Percentiles rank a stretch among this genome's conserved stretches.
These are phyloP conservation scores for Dryococelus australis DNA, from an alignment of 2,888 invertebrate genomes.

Conservation along the genomic window DNA sequence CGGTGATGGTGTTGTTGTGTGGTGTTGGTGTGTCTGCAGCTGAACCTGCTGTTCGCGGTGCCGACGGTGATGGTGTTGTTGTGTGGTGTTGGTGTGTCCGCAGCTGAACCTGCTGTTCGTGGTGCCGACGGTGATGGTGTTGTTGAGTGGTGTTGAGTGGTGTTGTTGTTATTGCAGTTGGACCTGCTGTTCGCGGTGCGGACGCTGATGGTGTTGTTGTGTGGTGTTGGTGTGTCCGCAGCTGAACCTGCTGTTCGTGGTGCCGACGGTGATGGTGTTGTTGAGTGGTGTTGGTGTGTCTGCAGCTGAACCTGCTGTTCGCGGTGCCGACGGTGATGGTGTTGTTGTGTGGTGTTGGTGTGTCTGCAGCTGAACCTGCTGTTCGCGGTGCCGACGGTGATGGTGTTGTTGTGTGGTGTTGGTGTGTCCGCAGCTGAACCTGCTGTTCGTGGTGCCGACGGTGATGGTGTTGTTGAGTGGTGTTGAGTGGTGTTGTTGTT, in stretches of 20 bases:
- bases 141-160: no score
- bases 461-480: conserved; percentile 78
- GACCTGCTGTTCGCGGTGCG: conserved; percentile 78
- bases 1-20: conserved; percentile 82
- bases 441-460: conserved; percentile 81
- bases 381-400: conserved; percentile 82
- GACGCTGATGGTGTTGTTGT: conserved; percentile 81
- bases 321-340: conserved; percentile 87
- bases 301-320: conserved; percentile 69
- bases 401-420: conserved; percentile 82
- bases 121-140: conserved; percentile 86
- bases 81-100: no score
- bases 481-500: no score
- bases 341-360: no score
- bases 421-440: conserved; percentile 65
- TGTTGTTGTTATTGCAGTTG: no score
- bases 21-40: no score
- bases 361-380: conserved; percentile 67
- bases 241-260: conserved; percentile 73
- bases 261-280: conserved; percentile 86
- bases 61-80: conserved; percentile 86
- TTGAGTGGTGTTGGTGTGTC: no score
- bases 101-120: conserved; percentile 72
- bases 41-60: conserved; percentile 74
- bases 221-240: no score